These are phyloP conservation scores for Ligdia adustata DNA, from an alignment of 2,888 invertebrate species.

Conservation along the genomic window DNA sequence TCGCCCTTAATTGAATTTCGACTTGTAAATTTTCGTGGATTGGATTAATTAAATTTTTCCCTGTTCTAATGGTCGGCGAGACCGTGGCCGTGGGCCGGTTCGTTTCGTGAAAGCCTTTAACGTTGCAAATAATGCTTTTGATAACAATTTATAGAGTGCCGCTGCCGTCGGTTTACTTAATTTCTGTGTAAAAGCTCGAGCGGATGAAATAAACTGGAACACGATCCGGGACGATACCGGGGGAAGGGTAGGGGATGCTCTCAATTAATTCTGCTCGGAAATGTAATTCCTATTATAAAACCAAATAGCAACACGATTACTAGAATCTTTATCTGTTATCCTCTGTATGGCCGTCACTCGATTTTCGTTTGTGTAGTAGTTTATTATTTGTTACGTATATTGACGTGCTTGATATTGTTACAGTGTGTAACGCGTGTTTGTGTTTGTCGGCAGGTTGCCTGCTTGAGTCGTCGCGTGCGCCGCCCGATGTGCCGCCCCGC, in stretches of 20 bases:
- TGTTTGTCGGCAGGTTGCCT: slow-evolving; percentile 88
- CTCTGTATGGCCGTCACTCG: too few relatives aligned
- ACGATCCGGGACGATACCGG: neutral
- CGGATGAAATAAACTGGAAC: slow-evolving; percentile 32
- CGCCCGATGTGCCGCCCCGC: slow-evolving; percentile 94
- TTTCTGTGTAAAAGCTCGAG: slow-evolving; percentile 34
- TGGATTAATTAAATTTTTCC: slow-evolving; percentile 72
- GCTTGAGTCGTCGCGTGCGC: slow-evolving; percentile 92
- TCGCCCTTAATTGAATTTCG: slow-evolving; percentile 74
- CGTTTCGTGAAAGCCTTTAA: slow-evolving; percentile 66
- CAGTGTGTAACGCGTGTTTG: neutral
- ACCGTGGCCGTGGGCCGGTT: slow-evolving; percentile 57
- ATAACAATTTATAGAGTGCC: slow-evolving; percentile 48
- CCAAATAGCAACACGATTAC: neutral
- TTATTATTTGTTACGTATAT: too few relatives aligned
- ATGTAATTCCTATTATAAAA: neutral
- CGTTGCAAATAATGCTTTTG: slow-evolving; percentile 58
- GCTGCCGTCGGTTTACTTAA: slow-evolving; percentile 31
- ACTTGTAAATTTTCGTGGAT: slow-evolving; percentile 73
- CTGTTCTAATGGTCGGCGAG: slow-evolving; percentile 50
- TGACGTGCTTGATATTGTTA: too few relatives aligned
- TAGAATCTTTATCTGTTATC: too few relatives aligned
- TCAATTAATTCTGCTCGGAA: slow-evolving; percentile 6
- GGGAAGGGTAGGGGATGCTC: neutral
- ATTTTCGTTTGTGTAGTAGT: too few relatives aligned